Evolutionary conservation across 2,797 vertebrate genomes (phyloP), one percentile per base, ranked within the genome.

Genomic region (Danio tinwini): DNA sequence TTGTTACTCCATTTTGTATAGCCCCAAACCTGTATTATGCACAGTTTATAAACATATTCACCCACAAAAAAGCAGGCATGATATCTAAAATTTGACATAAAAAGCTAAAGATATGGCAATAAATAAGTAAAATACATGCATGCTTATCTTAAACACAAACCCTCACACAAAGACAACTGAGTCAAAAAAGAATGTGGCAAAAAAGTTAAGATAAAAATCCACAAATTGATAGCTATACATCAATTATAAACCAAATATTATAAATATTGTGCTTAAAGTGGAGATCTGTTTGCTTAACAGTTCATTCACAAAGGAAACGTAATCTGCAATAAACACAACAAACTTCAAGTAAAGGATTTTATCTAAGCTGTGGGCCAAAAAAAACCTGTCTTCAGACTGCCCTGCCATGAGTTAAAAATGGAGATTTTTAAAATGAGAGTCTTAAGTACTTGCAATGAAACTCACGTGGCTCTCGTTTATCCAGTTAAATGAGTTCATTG

Each of bases 71-170:
- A 83, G 68, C 61, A 70, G 74, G 71, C 72, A 37, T 82, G 78
- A 77, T 83, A 63, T 81, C 71, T 47, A 53, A 62, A 84, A 74
- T 62, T 81, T 44, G 76, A 86, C 74, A 77, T 75, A 68, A 81
- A 82, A 82, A 2, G 13, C 55, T 82, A 81, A 81, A 81, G 76
- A 74, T 80, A 71, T 76, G 59, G 82, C 70, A 79, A 80, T 79
- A 83, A 84, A 83, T 76, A 81, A 84, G 83, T 81, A 87, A 86
- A 86, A 88, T 85, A 86, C 90, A 93, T 92, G 93, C 93, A 93
- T 91, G 87, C 91, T 87, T 88, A 88, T 79, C 73, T 80, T 79
- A 80, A 83, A 88, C 90, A 91, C 91, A 93, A 84, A 85, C 81
- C 80, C 62, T 71, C 84, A 74, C 91, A 93, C 87, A 91, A 90